A percentile compares a stretch with the other conserved stretches of the same genome.
These are phyloP conservation scores for Pangasius macronema DNA, from an alignment of 2,797 vertebrate genomes.

Conservation along the genomic window DNA sequence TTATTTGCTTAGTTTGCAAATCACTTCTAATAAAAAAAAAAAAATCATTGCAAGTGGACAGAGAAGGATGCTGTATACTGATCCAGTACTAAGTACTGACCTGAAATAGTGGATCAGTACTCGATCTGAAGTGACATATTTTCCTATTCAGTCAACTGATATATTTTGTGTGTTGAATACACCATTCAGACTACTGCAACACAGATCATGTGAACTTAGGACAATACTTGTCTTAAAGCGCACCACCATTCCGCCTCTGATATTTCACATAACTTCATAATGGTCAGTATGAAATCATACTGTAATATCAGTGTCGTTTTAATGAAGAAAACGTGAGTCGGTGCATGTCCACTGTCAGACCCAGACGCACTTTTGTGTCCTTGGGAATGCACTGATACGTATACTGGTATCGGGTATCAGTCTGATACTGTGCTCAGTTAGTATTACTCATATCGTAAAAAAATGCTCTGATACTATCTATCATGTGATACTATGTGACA, in stretches of 20 bases:
- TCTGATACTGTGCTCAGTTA: background rate
- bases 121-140: background rate
- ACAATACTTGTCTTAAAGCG: background rate
- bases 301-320: background rate
- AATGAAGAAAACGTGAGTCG: background rate
- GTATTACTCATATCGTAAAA: background rate
- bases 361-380: background rate
- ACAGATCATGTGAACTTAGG: background rate
- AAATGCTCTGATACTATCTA: background rate
- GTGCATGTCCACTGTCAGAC: background rate
- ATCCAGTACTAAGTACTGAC: background rate
- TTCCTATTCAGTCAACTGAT: background rate
- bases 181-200: background rate
- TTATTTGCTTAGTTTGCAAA: background rate
- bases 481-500: background rate
- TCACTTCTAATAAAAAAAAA: background rate
- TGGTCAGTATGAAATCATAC: background rate
- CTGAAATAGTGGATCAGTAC: slow-evolving; percentile 1
- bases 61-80: background rate
- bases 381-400: background rate
- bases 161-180: background rate
- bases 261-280: background rate
- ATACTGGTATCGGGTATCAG: background rate
- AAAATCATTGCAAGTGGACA: background rate
- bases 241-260: background rate